Percentiles rank a stretch among this genome's conserved stretches.
phyloP scores from a whole-genome alignment of 2,888 invertebrate species.

The Platerodrilus igneus region DNA sequence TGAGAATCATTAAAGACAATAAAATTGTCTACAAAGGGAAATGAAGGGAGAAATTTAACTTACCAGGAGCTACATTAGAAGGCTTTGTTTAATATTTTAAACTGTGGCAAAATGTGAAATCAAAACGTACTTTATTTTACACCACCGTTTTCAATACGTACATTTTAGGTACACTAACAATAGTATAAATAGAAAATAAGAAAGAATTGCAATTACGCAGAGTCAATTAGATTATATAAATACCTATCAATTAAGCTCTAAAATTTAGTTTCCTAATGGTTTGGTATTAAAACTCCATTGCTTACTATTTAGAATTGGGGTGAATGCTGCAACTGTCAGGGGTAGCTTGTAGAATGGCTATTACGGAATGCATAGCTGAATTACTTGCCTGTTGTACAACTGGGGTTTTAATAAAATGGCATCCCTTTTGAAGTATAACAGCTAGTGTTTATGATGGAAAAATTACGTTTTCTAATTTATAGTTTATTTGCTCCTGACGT shows the following conservation, averaged over 20 bases:
- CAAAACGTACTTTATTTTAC: too few relatives aligned
- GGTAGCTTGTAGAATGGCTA: constrained; percentile 19
- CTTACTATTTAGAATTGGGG: constrained; percentile 30
- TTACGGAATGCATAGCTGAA: constrained; percentile 24
- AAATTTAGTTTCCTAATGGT: constrained; percentile 30
- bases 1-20: constrained; percentile 13
- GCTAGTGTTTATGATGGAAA: constrained; percentile 29
- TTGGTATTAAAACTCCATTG: constrained; percentile 34
- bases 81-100: neutral
- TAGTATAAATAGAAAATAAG: too few relatives aligned
- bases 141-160: too few relatives aligned
- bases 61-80: neutral
- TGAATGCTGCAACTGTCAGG: constrained; percentile 11
- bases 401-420: constrained; percentile 20
- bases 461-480: constrained; percentile 25
- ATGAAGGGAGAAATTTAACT: constrained; percentile 6
- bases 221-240: constrained; percentile 5
- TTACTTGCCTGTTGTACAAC: constrained; percentile 21
- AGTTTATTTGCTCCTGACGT: constrained; percentile 18
- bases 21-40: constrained; percentile 10
- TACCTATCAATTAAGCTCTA: constrained; percentile 31
- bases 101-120: too few relatives aligned
- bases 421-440: constrained; percentile 15
- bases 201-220: too few relatives aligned
- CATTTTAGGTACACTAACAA: too few relatives aligned